These are phyloP conservation scores for Ganaspis sp. DNA, from an alignment of 1,140 invertebrate genomes.

Conservation along the genomic window DNA sequence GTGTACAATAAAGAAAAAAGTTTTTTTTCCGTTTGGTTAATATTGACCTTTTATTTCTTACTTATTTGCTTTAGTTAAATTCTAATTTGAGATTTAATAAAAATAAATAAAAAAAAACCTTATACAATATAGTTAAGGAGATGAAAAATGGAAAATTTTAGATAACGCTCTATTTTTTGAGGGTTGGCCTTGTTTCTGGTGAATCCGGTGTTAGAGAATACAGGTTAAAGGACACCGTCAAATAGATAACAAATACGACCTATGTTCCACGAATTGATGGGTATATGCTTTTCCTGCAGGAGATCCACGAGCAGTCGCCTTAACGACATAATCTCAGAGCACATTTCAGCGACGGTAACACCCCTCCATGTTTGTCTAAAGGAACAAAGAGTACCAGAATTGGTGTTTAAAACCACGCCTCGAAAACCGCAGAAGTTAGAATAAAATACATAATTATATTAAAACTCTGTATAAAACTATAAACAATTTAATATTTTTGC, in stretches of 20 bases:
- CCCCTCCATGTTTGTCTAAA: slow-evolving; percentile 78
- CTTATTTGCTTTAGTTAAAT: no score
- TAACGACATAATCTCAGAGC: slow-evolving; percentile 75
- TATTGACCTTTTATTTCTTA: no score
- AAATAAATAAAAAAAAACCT: no score
- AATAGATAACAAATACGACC: slow-evolving; percentile 64
- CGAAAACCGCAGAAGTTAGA: slow-evolving; percentile 70
- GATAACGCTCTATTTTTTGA: no score
- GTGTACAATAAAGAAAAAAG: no score
- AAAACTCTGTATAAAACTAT: no score
- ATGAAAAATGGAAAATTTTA: no score
- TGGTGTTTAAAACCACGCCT: slow-evolving; percentile 72
- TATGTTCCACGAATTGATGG: slow-evolving; percentile 76
- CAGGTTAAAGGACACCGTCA: slow-evolving; percentile 43
- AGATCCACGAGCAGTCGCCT: slow-evolving; percentile 74
- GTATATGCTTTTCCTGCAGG: slow-evolving; percentile 78
- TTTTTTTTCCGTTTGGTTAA: no score
- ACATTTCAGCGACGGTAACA: slow-evolving; percentile 75
- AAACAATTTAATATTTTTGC: no score
- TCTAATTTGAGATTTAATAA: no score
- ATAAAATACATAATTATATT: no score
- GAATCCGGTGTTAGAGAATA: slow-evolving; percentile 25
- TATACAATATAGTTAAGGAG: no score
- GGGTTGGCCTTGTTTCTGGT: slow-evolving; percentile 31
- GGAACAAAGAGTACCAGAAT: slow-evolving; percentile 76